Evolutionary conservation across 2,888 invertebrate genomes (phyloP).

Genomic region (Diogma glabrata): DNA sequence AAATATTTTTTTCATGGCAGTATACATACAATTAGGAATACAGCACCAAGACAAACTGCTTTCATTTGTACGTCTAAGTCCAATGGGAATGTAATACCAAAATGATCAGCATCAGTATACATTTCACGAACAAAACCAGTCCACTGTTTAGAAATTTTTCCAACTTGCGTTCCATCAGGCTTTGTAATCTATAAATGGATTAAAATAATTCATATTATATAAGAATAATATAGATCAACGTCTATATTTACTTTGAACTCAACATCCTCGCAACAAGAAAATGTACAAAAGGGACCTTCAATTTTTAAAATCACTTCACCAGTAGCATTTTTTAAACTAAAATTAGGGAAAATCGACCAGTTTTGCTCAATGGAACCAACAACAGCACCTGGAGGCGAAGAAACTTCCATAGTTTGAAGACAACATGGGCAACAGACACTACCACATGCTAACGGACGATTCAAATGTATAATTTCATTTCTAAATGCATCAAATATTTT

Average conservation of each 20-base stretch:
- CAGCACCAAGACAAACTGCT: slow-evolving; percentile 60
- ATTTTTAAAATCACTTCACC: slow-evolving; percentile 61
- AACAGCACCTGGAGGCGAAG: slow-evolving; percentile 52
- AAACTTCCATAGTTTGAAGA: slow-evolving; percentile 61
- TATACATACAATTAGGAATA: slow-evolving; percentile 60
- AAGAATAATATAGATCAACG: too few relatives aligned
- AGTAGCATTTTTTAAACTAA: slow-evolving; percentile 54
- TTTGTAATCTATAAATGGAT: slow-evolving; percentile 48
- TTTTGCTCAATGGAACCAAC: slow-evolving; percentile 59
- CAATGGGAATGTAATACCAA: slow-evolving; percentile 75
- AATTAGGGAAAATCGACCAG: slow-evolving; percentile 59
- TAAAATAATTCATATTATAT: too few relatives aligned
- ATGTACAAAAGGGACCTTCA: slow-evolving; percentile 64
- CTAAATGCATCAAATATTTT: slow-evolving; percentile 65
- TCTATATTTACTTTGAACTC: slow-evolving; percentile 59
- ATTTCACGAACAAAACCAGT: slow-evolving; percentile 62
- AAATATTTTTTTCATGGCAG: too few relatives aligned
- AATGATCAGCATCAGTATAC: slow-evolving; percentile 73
- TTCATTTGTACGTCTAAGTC: slow-evolving; percentile 74
- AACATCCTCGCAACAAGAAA: slow-evolving; percentile 65
- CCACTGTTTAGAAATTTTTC: slow-evolving; percentile 79
- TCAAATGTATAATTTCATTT: slow-evolving; percentile 71
- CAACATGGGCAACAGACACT: slow-evolving; percentile 76
- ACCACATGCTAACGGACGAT: slow-evolving; percentile 64
- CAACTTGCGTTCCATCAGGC: slow-evolving; percentile 62